These are phyloP conservation scores for Montipora capitata DNA, from an alignment of 92 coral and sea anemone species.

Conservation along the genomic window DNA sequence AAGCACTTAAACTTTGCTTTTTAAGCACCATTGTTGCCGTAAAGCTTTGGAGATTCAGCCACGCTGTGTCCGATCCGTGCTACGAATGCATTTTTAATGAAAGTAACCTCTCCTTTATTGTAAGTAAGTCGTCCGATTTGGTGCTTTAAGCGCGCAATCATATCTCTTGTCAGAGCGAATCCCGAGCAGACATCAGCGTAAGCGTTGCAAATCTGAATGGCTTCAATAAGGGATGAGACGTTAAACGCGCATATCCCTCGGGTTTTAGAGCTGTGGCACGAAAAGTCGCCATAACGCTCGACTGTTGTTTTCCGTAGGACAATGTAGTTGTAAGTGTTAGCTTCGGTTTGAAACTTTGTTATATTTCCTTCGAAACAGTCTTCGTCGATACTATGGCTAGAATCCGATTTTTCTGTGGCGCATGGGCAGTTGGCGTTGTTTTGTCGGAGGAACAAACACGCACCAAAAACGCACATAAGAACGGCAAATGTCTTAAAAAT, in stretches of 20 bases:
- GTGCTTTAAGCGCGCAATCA: conserved; percentile 36
- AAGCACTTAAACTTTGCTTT: not conserved
- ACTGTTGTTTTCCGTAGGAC: conserved; percentile 47
- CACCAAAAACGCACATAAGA: conserved; percentile 18
- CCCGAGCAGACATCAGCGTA: conserved; percentile 42
- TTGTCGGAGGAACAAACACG: not conserved
- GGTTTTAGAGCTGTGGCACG: conserved; percentile 29
- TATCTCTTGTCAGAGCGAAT: conserved; percentile 45
- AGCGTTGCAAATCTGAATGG: conserved; percentile 31
- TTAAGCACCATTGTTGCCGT: not conserved
- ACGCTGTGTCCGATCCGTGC: conserved; percentile 17
- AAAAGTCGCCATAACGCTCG: conserved; percentile 23
- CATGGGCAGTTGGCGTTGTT: not conserved
- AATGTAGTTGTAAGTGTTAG: conserved; percentile 20
- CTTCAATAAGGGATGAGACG: conserved; percentile 24
- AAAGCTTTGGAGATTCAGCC: not conserved
- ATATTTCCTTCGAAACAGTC: conserved; percentile 58
- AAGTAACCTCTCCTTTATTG: conserved; percentile 12
- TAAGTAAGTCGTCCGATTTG: conserved; percentile 22
- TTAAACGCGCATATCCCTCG: conserved; percentile 27
- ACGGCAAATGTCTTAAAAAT: not conserved
- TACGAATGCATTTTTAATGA: conserved; percentile 23
- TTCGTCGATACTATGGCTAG: not conserved
- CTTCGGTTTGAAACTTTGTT: conserved; percentile 41
- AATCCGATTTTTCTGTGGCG: not conserved